Evolutionary conservation across 2,797 vertebrate genomes (phyloP), one percentile per base, ranked within the genome.

Genomic region (Platalea minor): DNA sequence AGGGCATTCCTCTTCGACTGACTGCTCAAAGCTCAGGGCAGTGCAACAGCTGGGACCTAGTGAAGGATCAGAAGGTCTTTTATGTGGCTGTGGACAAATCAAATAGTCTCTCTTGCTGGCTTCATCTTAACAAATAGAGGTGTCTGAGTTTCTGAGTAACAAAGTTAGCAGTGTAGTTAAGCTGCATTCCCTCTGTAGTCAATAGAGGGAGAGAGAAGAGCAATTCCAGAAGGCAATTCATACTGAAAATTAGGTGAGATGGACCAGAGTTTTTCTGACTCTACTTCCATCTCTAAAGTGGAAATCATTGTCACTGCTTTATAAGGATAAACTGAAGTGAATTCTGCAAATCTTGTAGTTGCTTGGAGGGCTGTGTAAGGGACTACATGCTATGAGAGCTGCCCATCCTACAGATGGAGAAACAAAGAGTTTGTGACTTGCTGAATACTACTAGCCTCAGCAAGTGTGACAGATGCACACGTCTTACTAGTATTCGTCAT

Each of bases 401-500:
- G 43, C 43, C 68, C 13, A 25, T 51, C 50, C 56, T 94, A 87
- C 43, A 59, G 63, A 67, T 56, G 53, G 67, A 85, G 64, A 83
- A 92, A 56, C 68, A 88, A 91, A 67, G 87, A 74, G 45, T 89
- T 83, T 87, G 56, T 89, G 78, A 88, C 84, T 93, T 60, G 70
- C 56, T 70, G 54, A 85, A 70, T 78, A 46, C 13, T 31, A 37
- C 16, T 63, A 54, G 39, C 56, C 41, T 75, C 75, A 85, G 85
- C 68, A 80, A 56, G 69, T 77, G n/a, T 83, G 65, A 81, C 57
- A 82, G 65, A 79, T 67, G 59, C 63, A 87, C 26, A 6, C 31
- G 20, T 60, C 43, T 39, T 63, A 25, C 48, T 61, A 57, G 9
- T 61, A 16, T 74, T 74, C 74, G 88, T 70, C 35, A 61, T 17